Conservation (phyloP, 2,797 vertebrate genomes). For the Micrastur ruficollis region DNA sequence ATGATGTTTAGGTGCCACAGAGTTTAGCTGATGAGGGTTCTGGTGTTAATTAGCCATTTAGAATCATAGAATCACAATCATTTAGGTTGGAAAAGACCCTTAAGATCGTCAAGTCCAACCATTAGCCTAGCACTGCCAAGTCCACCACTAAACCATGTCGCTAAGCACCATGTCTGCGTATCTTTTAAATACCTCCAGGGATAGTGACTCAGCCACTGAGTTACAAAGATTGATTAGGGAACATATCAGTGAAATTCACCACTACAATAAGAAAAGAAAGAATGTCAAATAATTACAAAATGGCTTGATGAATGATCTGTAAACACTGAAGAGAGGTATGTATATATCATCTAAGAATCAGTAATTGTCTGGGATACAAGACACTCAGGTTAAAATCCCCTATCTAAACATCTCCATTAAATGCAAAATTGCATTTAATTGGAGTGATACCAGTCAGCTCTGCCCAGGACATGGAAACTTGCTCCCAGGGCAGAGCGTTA, state of each 20-base stretch:
- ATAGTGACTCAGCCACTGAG: not conserved
- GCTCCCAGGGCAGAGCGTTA: not conserved
- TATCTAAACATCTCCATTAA: not conserved
- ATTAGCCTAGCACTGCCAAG: not conserved
- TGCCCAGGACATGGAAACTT: not conserved
- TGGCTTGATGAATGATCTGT: not conserved
- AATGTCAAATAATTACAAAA: not conserved
- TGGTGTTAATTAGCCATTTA: not conserved
- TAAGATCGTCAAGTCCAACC: not conserved
- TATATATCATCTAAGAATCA: not conserved
- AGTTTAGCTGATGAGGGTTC: not conserved
- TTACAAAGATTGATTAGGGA: not conserved
- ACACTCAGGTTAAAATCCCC: not conserved
- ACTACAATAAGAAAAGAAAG: not conserved
- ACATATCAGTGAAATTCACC: not conserved
- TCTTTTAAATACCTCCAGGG: not conserved
- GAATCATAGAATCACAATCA: not conserved
- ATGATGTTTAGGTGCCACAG: not conserved
- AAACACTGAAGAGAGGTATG: not conserved
- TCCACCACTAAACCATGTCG: not conserved
- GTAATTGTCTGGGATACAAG: not conserved
- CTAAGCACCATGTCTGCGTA: not conserved
- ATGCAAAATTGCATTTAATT: not conserved
- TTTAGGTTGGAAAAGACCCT: not conserved
- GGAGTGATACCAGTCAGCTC: not conserved